Base-by-base conservation (phyloP, 2,797 vertebrate species). In the Pterois miles region DNA sequence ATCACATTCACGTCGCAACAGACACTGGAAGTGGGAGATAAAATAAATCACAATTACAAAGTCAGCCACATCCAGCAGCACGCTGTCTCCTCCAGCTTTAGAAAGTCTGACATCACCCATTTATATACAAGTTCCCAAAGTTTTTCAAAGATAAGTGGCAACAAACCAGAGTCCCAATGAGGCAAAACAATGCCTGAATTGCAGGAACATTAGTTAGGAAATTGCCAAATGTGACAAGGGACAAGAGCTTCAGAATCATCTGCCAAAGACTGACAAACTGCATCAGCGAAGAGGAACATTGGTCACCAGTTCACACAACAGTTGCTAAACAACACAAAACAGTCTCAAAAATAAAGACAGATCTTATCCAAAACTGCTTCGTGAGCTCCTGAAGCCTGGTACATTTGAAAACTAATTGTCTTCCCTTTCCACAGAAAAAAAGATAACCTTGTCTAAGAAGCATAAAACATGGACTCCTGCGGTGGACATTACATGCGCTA, bases 11-110 rank as follows among this genome's bases (percentile, higher is more conserved):
- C 78, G 86, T 83, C 73, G 65, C 76, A 29, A 23, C n/a, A 56
- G 66, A 82, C 54, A 56, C 57, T 31, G 40, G 66, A 79, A 43
- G 56, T 63, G 59, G 62, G 75, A 62, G 59, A 50, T 68, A 58
- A 68, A 80, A 89, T 84, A 84, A 74, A 86, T 88, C 68, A 68
- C 78, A 75, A 75, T 76, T 60, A 84, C 71, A 86, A 78, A 59
- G 56, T 78, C 64, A 38, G 33, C 62, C 25, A 6, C 62, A 57
- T 29, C 20, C 57, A 57, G 31, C 57, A 57, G 31, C 48, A 64
- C 29, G 22, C 54, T 54, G 70, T 78, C 59, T 76, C 59, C 72
- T 59, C 75, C 27, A 12, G 20, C 31, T 70, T 72, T 59, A 33
- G 29, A 74, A 63, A 67, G n/a, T 76, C 67, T 80, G 62, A 74